phyloP scores from a whole-genome alignment of 2,797 vertebrate species.

The Lithobates sylvaticus region DNA sequence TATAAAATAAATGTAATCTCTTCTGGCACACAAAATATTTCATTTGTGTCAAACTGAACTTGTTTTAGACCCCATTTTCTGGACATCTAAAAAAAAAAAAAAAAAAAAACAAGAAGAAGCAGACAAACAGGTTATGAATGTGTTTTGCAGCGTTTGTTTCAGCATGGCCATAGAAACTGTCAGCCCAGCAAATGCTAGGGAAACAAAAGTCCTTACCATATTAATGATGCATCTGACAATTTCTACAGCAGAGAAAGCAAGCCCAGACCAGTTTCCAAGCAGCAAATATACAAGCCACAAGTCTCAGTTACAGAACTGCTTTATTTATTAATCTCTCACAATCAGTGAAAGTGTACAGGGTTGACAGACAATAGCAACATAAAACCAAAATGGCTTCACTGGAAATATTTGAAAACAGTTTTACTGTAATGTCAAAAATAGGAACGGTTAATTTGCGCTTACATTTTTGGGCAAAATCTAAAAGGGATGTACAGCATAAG shows the following conservation, averaged over 20 bases:
- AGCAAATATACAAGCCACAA: slow-evolving; percentile 19
- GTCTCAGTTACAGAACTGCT: slow-evolving; percentile 33
- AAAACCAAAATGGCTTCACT: not conserved
- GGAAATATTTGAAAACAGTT: not conserved
- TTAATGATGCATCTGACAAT: slow-evolving; percentile 39
- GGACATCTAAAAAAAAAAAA: too few species aligned
- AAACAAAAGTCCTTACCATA: slow-evolving; percentile 17
- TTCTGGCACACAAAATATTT: too few species aligned
- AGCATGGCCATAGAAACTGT: slow-evolving; percentile 35
- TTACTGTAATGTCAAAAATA: not conserved
- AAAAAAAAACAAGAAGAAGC: too few species aligned
- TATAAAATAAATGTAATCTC: too few species aligned
- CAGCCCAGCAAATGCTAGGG: not conserved
- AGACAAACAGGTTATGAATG: not conserved
- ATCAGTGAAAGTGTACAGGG: slow-evolving; percentile 17
- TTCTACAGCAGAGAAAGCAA: slow-evolving; percentile 27
- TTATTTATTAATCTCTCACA: slow-evolving; percentile 39
- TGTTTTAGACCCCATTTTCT: too few species aligned
- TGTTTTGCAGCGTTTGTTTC: slow-evolving; percentile 3
- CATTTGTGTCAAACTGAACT: too few species aligned
- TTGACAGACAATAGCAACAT: not conserved
- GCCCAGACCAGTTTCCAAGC: slow-evolving; percentile 27
- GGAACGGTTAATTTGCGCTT: not conserved
- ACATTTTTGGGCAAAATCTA: not conserved
- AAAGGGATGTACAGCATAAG: too few species aligned